Base-by-base conservation (phyloP, 2,113 vertebrate species). In the Ancistrus triradiatus region DNA sequence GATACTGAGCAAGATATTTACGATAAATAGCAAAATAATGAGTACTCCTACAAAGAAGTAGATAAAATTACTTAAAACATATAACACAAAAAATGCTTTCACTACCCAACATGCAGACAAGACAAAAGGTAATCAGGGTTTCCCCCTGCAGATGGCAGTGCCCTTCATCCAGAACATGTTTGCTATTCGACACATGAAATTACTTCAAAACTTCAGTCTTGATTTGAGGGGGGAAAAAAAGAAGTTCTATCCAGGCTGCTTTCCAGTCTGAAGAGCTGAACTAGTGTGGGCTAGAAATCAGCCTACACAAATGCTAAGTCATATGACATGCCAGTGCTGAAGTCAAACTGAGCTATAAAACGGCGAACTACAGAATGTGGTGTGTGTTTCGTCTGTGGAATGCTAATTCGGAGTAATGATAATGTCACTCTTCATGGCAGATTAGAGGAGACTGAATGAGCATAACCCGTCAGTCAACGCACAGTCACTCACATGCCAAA, bases 111-210 rank as follows among this genome's bases (percentile, higher is more conserved):
- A n/a, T n/a, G n/a, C n/a, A n/a, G n/a, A n/a, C n/a, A n/a, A n/a
- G n/a, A n/a, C n/a, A n/a, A n/a, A n/a, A n/a, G n/a, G n/a, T n/a
- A n/a, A n/a, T n/a, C n/a, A n/a, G n/a, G n/a, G n/a, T n/a, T n/a
- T n/a, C n/a, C n/a, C n/a, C n/a, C n/a, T n/a, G n/a, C 13, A 87
- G 87, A 77, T 81, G 87, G 84, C 85, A 86, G 77, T 84, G 66
- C 55, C 75, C 52, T 55, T 52, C 38, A 63, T 49, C 46, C 24
- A 21, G 42, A 25, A n/a, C 42, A 52, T 15, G 2, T 22, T 7
- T 22, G 24, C 3, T 25, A 40, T 14, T 46, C 51, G 25, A 49
- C 33, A 4, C 13, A 17, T 3, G 17, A 66, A 55, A 24, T 11
- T 1, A 47, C 59, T 15, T 31, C 9, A 14, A 40, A 56, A 1